Conservation (phyloP, 2,797 vertebrate genomes). For the Rousettus madagascariensis region DNA sequence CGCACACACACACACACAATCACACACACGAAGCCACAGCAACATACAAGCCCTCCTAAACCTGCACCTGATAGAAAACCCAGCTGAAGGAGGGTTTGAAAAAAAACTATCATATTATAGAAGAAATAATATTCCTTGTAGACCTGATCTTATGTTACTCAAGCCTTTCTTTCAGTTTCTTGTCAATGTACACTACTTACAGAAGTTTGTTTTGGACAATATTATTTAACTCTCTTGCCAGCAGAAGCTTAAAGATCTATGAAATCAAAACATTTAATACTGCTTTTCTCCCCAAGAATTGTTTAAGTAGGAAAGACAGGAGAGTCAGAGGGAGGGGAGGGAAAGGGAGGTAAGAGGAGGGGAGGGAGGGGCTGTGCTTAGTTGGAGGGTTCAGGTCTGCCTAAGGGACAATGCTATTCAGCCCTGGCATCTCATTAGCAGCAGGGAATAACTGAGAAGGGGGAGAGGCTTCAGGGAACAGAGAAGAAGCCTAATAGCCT, state of each 20-base stretch:
- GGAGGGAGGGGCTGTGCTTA: neutral
- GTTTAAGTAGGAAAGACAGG: neutral
- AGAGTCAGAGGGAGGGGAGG: neutral
- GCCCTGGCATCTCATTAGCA: neutral
- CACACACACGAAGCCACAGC: neutral
- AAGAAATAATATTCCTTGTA: neutral
- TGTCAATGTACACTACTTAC: neutral
- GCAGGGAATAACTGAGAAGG: neutral
- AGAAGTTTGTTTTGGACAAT: neutral
- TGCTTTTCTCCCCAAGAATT: neutral
- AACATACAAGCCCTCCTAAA: neutral
- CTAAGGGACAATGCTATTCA: neutral
- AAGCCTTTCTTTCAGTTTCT: neutral
- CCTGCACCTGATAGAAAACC: neutral
- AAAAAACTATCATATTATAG: neutral
- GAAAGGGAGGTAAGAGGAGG: too few species aligned
- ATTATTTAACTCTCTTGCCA: neutral
- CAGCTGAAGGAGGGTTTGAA: neutral
- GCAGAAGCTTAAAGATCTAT: neutral
- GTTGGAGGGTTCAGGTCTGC: neutral
- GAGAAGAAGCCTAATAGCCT: neutral
- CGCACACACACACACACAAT: neutral
- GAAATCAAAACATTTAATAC: constrained; percentile 17
- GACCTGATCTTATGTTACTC: neutral
- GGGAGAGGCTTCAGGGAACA: neutral